Evolutionary conservation across 23 tunicate genomes (phyloP).

Genomic region (Diplosoma virens): DNA sequence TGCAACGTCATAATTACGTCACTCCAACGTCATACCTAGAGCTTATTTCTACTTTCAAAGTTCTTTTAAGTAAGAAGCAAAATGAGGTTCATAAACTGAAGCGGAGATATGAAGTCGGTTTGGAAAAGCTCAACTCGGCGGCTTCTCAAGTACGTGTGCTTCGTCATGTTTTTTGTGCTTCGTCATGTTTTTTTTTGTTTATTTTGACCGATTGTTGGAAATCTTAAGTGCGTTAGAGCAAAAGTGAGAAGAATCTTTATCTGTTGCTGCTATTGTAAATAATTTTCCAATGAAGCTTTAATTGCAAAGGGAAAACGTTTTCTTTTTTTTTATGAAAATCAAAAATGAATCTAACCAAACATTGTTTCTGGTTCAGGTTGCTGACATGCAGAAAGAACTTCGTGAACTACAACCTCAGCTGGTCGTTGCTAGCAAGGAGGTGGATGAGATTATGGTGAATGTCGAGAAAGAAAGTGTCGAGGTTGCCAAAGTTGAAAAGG

Average conservation of each 20-base stretch:
- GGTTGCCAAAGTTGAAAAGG: slow-evolving; percentile 99
- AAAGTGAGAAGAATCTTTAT: too few species aligned
- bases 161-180: too few species aligned
- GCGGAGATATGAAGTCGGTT: slow-evolving; percentile 87
- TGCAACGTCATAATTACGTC: slow-evolving; percentile 96
- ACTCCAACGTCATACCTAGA: slow-evolving; percentile 98
- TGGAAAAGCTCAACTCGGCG: slow-evolving; percentile 89
- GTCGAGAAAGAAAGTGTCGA: slow-evolving; percentile 96
- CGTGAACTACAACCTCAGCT: slow-evolving; percentile 93
- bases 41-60: slow-evolving; percentile 87
- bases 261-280: too few species aligned
- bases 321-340: too few species aligned
- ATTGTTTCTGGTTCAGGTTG: too few species aligned
- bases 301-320: too few species aligned
- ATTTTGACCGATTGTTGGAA: too few species aligned
- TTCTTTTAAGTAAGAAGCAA: slow-evolving; percentile 71
- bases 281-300: too few species aligned
- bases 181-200: too few species aligned
- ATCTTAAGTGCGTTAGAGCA: too few species aligned
- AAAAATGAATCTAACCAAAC: too few species aligned
- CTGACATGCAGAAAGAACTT: slow-evolving; percentile 95
- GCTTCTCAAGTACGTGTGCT: slow-evolving; percentile 95
- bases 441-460: slow-evolving; percentile 95
- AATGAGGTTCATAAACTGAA: slow-evolving; percentile 85
- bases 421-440: slow-evolving; percentile 89